Base-by-base conservation (phyloP, 2,797 vertebrate species). In the Setipinna tenuifilis region DNA sequence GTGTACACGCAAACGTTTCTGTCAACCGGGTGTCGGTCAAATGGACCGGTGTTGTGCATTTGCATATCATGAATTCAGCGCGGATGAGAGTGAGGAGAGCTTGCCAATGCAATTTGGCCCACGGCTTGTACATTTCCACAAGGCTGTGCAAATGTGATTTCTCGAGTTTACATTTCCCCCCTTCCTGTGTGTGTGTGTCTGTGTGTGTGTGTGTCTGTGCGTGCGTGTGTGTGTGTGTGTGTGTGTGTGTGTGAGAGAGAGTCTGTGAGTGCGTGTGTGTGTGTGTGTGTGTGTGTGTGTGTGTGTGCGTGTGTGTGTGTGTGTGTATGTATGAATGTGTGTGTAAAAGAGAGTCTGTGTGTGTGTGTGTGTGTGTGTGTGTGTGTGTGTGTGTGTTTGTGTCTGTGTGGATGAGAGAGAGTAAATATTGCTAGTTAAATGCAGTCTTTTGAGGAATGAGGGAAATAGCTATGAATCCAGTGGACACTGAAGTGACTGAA, bases 81-180 rank as follows among this genome's bases (percentile, higher is more conserved):
- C 31, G 35, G 9, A 78, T 78, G 71, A 78, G 71, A 78, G 71
- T 35, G 23, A 41, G 11, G 71, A n/a, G 35, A 78, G 35, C 71
- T 78, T 78, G 71, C 71, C 71, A 78, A 78, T 78, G 71, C 71
- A 78, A 78, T 78, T 78, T 78, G 71, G 71, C 35, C 71, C 17
- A 35, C 35, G 35, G 31, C 71, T 44, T 78, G 71, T 78, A 41
- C 35, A 78, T 78, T 44, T 78, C 71, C 35, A 78, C 19, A 21
- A 78, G 71, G 71, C 71, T 19, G 71, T 44, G 71, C 31, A 78
- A 78, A 78, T 78, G 71, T 78, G 71, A 78, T 78, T 78, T 78
- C 71, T 78, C 31, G 31, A 78, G 71, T 78, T 78, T 21, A 31
- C 35, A 21, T 78, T n/a, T 78, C 62, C 62, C 11, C 12, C 25